Base-by-base conservation (phyloP, 1,140 invertebrate species). In the Achatina immaculata region DNA sequence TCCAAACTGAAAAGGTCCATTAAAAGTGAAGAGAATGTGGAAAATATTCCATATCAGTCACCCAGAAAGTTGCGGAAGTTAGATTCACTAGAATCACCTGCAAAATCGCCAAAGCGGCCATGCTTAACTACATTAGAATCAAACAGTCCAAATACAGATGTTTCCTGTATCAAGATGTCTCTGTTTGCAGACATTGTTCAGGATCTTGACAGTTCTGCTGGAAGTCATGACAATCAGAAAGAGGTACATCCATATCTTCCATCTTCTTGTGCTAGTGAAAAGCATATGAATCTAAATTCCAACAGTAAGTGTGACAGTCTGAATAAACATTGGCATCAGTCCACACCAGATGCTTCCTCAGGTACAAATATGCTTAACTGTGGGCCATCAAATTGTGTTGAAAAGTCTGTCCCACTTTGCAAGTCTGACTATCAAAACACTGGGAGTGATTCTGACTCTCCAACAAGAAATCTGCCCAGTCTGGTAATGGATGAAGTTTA, bases 391-490 rank as follows among this genome's bases (percentile, higher is more conserved):
- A n/a, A n/a, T n/a, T n/a, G n/a, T n/a, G n/a, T n/a, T n/a, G n/a
- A n/a, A n/a, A n/a, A n/a, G n/a, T n/a, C n/a, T n/a, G n/a, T n/a
- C n/a, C n/a, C n/a, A n/a, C n/a, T n/a, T n/a, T n/a, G n/a, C n/a
- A n/a, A 21, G 51, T 55, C 11, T 14, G 51, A 11, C 51, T 21
- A n/a, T 55, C 51, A 55, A 24, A 55, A 21, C 51, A 24, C 34
- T 36, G 42, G 48, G n/a, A 19, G 14, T 14, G 74, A 75, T 51
- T 19, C n/a, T 43, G 16, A 78, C 40, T 95, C 94, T 0, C 95
- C 95, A 0, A 95, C 95, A 0, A 92, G 93, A 7, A 94, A 95
- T 90, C 90, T 96, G 36, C 95, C 95, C 0, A 88, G 86, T 73
- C 68, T 86, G n/a, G 87, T 88, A 19, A 65, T 83, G 11, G 83